phyloP scores from a whole-genome alignment of 2,797 vertebrate species.

The Pangasius krempfi region DNA sequence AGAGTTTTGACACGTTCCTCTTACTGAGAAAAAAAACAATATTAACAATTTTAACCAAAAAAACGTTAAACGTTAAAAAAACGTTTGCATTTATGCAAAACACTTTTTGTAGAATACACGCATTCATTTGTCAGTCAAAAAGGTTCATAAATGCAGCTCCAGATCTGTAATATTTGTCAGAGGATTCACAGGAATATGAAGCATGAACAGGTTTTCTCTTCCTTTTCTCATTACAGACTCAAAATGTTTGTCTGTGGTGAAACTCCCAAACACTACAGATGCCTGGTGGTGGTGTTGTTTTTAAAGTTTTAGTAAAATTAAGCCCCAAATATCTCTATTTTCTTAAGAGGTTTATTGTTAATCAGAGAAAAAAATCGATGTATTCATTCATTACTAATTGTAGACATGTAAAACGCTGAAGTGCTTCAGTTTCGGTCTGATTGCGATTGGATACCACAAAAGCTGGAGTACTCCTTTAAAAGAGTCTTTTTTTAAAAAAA shows the following conservation, averaged over 20 bases:
- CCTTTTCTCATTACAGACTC: background rate
- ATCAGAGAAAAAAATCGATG: background rate
- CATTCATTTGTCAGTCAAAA: background rate
- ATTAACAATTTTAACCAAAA: background rate
- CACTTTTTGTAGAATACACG: background rate
- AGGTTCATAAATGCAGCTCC: background rate
- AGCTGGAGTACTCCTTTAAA: background rate
- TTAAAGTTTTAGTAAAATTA: background rate
- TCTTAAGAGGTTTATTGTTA: background rate
- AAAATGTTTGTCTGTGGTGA: background rate
- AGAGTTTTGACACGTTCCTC: background rate
- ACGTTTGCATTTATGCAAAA: background rate
- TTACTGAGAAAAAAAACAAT: background rate
- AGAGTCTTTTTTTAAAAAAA: background rate
- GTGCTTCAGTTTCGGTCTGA: background rate
- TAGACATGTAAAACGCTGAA: background rate
- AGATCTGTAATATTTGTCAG: background rate
- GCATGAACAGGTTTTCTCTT: background rate
- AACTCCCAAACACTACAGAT: background rate
- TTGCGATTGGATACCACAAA: background rate
- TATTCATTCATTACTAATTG: background rate
- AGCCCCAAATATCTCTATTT: background rate
- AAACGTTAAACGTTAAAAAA: background rate
- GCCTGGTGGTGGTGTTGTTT: background rate
- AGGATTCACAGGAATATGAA: background rate